Base-by-base conservation (phyloP, 2,888 invertebrate species). In the Apomyelois bistriatella region DNA sequence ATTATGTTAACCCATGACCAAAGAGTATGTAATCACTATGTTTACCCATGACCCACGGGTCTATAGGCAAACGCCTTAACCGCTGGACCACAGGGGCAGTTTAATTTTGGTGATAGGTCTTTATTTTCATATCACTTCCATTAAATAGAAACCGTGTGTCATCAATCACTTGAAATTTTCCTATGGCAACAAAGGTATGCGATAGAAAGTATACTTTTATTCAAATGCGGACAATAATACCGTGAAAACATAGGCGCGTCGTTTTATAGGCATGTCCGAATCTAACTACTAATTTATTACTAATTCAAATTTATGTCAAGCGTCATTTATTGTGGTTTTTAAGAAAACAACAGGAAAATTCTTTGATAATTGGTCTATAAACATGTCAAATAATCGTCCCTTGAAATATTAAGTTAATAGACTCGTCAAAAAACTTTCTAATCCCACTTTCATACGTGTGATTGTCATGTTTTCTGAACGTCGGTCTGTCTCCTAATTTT, bases 161-260 rank as follows among this genome's bases (percentile, higher is more conserved):
- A 46, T 46, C 46, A n/a, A 46, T 46, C 46, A 46, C 17, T 46
- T 13, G 46, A 32, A 16, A 32, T 46, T 46, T 46, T 46, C 46
- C 46, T 3, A 46, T 13, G 42, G 12, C 30, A 32, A 46, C 46
- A 30, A 46, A 46, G 32, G 32, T 32, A 46, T 46, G 46, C 32
- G 46, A 32, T 32, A 40, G 40, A 40, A 40, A 40, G 40, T 37
- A 10, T 15, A 22, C 3, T 16, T 10, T 17, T 22, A 46, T 46
- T 46, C 15, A 9, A 32, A 46, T 32, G 15, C 12, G 10, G 10
- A 9, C 46, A 46, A 32, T 43, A 30, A 15, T 8, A 32, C 1
- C 32, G 4, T 46, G 15, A 32, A 46, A 16, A 16, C 30, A 16
- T 15, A 32, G 32, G 46, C 8, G 46, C 8, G 32, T 15, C 5